Evolutionary conservation across 2,797 vertebrate genomes (phyloP), one percentile per base, ranked within the genome.

Genomic region (Argentina silus): DNA sequence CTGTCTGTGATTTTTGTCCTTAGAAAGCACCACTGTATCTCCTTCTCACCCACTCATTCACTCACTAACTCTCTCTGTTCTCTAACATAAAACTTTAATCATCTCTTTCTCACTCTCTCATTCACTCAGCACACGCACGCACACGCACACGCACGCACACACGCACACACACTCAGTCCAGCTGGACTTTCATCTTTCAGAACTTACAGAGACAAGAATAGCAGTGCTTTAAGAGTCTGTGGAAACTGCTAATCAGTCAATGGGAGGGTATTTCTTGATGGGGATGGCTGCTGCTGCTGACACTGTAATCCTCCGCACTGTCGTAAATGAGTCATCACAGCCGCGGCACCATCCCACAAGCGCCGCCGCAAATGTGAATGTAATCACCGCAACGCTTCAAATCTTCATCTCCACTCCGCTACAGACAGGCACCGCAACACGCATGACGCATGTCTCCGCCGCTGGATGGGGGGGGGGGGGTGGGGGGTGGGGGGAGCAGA

Each of bases 171-270:
- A 44, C 50, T 27, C 47, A 53, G 27, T 75, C 42, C 59, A 69
- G 19, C 15, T 8, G 1, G 7, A 15, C 21, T 69, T 78, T 65
- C 42, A 50, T 64, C 51, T 69, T 63, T 70, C 65, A 61, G 36
- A 67, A 7, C 72, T 73, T 76, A 75, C 23, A 70, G 9, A 6
- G 17, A 81, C 83, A 15, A 78, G 74, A 89, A 85, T 80, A 89
- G 71, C 19, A 50, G 64, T 8, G 73, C 66, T 43, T 69, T 21
- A 66, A 74, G 6, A 60, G 63, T 69, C 68, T 74, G 10, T 70
- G 67, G 44, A 70, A 82, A 60, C 75, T 76, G 75, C 56, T 85
- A 83, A 88, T 87, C 84, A 45, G 64, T 15, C 27, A 56, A 59
- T 86, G 80, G 63, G 73, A 43, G 75, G 56, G 10, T 51, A 71